These are phyloP conservation scores for Poliocrania exsul DNA, from an alignment of 2,797 vertebrate genomes.

Conservation along the genomic window DNA sequence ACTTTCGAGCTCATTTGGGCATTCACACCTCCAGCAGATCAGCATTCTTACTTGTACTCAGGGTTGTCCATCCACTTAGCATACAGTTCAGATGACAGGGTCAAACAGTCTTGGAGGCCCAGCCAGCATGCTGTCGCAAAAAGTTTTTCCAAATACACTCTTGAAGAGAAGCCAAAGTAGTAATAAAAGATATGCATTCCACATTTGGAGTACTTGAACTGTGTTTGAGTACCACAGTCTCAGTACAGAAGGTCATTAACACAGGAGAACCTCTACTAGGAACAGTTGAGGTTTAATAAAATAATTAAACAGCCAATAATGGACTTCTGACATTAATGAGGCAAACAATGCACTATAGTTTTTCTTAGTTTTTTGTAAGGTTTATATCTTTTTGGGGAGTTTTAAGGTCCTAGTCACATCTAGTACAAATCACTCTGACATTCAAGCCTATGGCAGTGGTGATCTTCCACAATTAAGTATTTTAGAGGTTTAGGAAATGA, in stretches of 20 bases:
- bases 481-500: not conserved
- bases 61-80: slow-evolving; percentile 71
- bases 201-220: not conserved
- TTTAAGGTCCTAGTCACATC: not conserved
- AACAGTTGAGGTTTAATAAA: not conserved
- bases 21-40: not conserved
- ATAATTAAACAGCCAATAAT: not conserved
- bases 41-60: slow-evolving; percentile 69
- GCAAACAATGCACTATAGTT: not conserved
- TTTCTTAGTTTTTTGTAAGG: not conserved
- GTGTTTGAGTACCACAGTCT: not conserved
- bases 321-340: not conserved
- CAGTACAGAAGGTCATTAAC: not conserved
- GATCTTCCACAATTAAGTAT: not conserved
- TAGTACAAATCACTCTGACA: not conserved
- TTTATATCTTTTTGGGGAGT: not conserved
- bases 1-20: not conserved
- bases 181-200: not conserved
- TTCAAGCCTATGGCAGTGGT: not conserved
- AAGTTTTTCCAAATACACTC: slow-evolving; percentile 65
- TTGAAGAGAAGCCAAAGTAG: slow-evolving; percentile 63
- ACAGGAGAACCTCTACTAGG: not conserved
- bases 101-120: slow-evolving; percentile 78
- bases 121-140: slow-evolving; percentile 71
- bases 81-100: slow-evolving; percentile 75